Evolutionary conservation across 2,888 invertebrate genomes (phyloP).

Genomic region (Eristalis intricaria): DNA sequence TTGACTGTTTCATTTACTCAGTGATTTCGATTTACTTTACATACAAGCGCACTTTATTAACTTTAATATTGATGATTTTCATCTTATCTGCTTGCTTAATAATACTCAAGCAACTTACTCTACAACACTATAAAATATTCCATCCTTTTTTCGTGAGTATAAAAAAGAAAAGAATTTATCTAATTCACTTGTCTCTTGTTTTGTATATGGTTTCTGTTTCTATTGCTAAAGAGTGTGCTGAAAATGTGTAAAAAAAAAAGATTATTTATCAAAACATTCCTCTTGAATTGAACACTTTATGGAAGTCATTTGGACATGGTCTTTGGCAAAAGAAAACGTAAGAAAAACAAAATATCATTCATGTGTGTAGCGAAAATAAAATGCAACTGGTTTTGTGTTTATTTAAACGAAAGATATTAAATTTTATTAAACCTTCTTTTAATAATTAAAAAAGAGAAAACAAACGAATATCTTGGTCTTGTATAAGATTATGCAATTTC

Average conservation of each 20-base stretch:
- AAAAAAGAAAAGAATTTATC: not conserved
- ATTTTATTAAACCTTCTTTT: slow-evolving; percentile 40
- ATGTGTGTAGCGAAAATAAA: slow-evolving; percentile 12
- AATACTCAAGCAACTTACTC: slow-evolving; percentile 41
- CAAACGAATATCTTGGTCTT: slow-evolving; percentile 5
- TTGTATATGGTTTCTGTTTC: not conserved
- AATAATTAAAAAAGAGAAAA: slow-evolving; percentile 37
- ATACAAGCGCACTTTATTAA: slow-evolving; percentile 61
- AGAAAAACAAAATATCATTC: not conserved
- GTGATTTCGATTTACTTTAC: slow-evolving; percentile 45
- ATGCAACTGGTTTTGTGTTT: slow-evolving; percentile 24
- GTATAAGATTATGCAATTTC: slow-evolving; percentile 38
- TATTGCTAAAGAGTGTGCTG: not conserved
- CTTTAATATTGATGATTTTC: slow-evolving; percentile 35
- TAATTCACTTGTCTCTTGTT: slow-evolving; percentile 4
- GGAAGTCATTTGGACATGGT: not conserved
- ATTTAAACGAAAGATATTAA: slow-evolving; percentile 52
- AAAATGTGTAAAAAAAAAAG: not conserved
- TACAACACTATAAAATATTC: slow-evolving; percentile 12
- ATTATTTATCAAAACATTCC: not conserved
- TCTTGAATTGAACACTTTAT: not conserved
- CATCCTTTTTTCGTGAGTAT: slow-evolving; percentile 5
- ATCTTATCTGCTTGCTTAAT: slow-evolving; percentile 12
- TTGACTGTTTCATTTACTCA: slow-evolving; percentile 56
- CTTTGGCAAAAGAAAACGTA: not conserved